phyloP scores from a whole-genome alignment of 2,797 vertebrate species.

The Tamandua tetradactyla region DNA sequence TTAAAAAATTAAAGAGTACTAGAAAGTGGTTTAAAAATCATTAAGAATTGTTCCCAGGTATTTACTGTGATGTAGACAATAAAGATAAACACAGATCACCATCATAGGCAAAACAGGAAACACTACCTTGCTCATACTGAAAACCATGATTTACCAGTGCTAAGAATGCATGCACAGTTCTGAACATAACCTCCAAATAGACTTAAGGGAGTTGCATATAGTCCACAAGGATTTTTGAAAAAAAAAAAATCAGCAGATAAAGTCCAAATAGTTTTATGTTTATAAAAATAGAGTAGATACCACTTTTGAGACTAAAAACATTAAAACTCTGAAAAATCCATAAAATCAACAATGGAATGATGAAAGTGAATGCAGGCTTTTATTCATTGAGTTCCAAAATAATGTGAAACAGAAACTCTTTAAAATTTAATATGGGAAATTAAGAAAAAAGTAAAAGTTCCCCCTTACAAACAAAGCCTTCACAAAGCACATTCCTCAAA shows the following conservation, averaged over 20 bases:
- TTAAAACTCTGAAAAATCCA: not conserved
- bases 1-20: not conserved
- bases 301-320: not conserved
- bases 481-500: not conserved
- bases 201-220: not conserved
- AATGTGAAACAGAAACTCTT: not conserved
- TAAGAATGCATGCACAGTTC: not conserved
- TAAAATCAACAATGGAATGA: not conserved
- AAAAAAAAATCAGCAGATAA: not conserved
- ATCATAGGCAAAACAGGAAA: not conserved
- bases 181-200: not conserved
- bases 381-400: not conserved
- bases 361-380: not conserved
- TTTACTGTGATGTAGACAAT: not conserved
- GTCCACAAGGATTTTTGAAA: not conserved
- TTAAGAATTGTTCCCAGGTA: not conserved
- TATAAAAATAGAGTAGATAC: not conserved
- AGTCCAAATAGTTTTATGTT: not conserved
- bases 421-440: not conserved
- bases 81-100: not conserved
- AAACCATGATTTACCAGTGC: not conserved
- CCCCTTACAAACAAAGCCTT: not conserved
- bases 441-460: not conserved
- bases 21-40: not conserved
- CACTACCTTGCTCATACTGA: not conserved